Evolutionary conservation across 2,113 vertebrate species (phyloP), one percentile per base, ranked within the genome.

Genomic region (Pelvicachromis taeniatus): DNA sequence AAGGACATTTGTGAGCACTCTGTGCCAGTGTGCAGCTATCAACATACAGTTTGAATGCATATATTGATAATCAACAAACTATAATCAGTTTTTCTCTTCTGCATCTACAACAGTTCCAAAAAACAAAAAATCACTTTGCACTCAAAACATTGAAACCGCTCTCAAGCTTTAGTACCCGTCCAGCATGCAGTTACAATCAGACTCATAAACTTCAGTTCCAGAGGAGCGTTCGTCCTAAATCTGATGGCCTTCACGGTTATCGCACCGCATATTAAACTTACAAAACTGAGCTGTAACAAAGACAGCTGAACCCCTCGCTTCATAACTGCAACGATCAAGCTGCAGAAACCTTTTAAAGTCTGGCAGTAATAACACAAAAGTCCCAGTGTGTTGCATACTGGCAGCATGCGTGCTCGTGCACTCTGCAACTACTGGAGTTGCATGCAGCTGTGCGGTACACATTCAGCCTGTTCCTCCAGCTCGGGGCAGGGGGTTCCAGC

Each of bases 391-490:
- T 88, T 61, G 42, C 40, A 90, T 77, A 83, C 88, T 87, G 92
- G 90, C 86, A 86, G 80, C 63, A 35, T 77, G 65, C 75, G 45
- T 84, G 83, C 26, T 59, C 23, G 77, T 63, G 78, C 31, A 4
- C 52, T 38, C 21, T 63, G 21, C 53, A 82, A 61, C 95, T 93
- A 96, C 86, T 94, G 94, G 59, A 42, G 91, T 61, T 82, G 90
- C 83, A 93, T 89, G 83, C 96, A 96, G 86, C 92, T 96, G 89
- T 95, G 92, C 5, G 93, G 94, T 23, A 93, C 84, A n/a, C 96
- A 96, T 81, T 95, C 94, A 19, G 91, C 82, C 93, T 96, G 95
- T 40, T 96, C 96, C 92, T 97, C 96, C 93, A 97, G 86, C 85
- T 96, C 96, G 4, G 96, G 96, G 80, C 96, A 96, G 19, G 95